phyloP scores from a whole-genome alignment of 2,888 invertebrate genomes.

The Apamea sordens region DNA sequence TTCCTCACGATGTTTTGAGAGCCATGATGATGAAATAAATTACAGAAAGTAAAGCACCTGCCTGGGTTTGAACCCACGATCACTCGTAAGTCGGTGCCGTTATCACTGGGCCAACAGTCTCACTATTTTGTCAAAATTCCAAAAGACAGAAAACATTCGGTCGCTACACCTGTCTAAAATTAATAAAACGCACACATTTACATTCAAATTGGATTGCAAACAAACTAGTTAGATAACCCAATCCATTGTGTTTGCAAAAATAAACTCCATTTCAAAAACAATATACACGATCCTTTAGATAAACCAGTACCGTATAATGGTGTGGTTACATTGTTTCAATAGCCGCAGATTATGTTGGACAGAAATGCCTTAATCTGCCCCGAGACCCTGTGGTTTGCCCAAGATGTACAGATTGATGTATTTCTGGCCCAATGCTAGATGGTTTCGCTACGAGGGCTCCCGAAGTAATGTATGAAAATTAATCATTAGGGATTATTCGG shows the following conservation, averaged over 20 bases:
- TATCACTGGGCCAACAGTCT: too few species aligned
- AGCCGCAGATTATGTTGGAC: slow-evolving; percentile 63
- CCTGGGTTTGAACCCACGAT: too few species aligned
- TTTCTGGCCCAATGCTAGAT: slow-evolving; percentile 33
- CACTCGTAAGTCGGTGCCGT: too few species aligned
- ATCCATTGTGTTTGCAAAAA: slow-evolving; percentile 15
- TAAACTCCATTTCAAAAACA: slow-evolving; percentile 22
- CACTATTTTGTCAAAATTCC: not conserved
- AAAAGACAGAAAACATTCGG: not conserved
- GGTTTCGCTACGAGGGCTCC: slow-evolving; percentile 36
- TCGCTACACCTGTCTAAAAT: not conserved
- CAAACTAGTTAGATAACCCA: not conserved
- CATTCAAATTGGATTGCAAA: not conserved
- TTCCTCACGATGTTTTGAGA: too few species aligned
- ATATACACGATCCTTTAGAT: slow-evolving; percentile 28
- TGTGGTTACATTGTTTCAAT: slow-evolving; percentile 59
- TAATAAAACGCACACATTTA: not conserved
- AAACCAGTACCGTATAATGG: slow-evolving; percentile 52
- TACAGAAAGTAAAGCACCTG: too few species aligned
- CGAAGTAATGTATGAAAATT: slow-evolving; percentile 61
- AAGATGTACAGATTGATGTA: slow-evolving; percentile 65
- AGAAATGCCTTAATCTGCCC: slow-evolving; percentile 62
- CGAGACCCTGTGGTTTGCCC: slow-evolving; percentile 60
- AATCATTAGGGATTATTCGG: slow-evolving; percentile 50
- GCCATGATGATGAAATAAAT: too few species aligned